A percentile compares a stretch with the other conserved stretches of the same genome.
Conservation (phyloP, 2,113 vertebrate species). For the Rhizomys pruinosus region DNA sequence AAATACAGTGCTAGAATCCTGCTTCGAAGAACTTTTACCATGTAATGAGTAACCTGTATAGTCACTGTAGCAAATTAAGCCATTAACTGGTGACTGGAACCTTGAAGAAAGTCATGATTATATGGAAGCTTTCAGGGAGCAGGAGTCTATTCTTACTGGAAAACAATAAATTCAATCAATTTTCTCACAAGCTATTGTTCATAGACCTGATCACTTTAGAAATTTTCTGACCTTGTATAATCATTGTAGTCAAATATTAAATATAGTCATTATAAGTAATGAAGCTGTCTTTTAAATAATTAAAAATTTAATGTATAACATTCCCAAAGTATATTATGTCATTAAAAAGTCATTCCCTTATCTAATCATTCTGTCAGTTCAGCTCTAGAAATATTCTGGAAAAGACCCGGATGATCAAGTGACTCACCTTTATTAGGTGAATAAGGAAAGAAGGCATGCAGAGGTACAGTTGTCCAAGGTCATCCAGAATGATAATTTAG, state of each 20-base stretch:
- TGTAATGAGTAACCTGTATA: no score
- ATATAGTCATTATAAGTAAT: conserved; percentile 20
- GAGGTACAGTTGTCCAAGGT: neutral
- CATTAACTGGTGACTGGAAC: neutral
- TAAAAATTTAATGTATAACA: conserved; percentile 44
- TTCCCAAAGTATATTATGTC: neutral
- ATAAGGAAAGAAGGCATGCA: neutral
- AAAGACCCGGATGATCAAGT: neutral
- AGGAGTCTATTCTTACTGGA: neutral
- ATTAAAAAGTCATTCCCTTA: conserved; percentile 33
- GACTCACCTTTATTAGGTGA: neutral
- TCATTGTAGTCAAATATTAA: conserved; percentile 9
- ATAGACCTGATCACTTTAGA: conserved; percentile 38
- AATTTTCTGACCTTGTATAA: conserved; percentile 41
- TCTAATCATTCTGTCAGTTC: neutral
- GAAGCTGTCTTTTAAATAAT: conserved; percentile 15
- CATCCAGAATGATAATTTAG: neutral
- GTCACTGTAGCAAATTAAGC: neutral
- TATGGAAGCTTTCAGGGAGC: conserved; percentile 24
- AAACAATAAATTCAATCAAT: conserved; percentile 23
- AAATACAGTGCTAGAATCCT: neutral
- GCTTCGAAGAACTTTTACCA: neutral
- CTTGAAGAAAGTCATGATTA: neutral
- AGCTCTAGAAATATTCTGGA: neutral
- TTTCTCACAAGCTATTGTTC: neutral